Base-by-base conservation (phyloP, 1,140 invertebrate species). In the Vanessa tameamea region DNA sequence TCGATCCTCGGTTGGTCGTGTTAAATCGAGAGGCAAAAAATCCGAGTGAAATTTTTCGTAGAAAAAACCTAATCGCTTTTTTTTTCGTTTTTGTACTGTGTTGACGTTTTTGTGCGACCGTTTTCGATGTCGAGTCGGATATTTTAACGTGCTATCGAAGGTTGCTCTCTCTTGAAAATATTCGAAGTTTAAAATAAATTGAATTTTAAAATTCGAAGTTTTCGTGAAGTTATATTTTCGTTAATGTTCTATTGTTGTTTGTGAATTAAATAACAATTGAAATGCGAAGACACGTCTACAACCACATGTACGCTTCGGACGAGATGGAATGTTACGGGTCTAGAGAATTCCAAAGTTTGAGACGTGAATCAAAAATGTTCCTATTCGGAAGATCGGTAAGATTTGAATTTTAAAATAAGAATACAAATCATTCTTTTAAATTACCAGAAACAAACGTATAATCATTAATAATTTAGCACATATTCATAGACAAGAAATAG, bases 341-440 rank as follows among this genome's bases (percentile, higher is more conserved):
- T 6, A 78, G 78, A 47, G 82, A 78, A 16, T 89, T 87, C 61
- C 81, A 80, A 20, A 86, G 65, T 57, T 48, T 89, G 15, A 78
- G 89, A 43, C 82, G 86, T 1, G 83, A 88, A 70, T 86, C 82
- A 0, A 91, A 89, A 81, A 83, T 89, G 81, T 63, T 87, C 2
- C 64, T 91, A 57, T 82, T 90, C 55, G 75, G 80, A 23, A 82
- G 78, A 78, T 74, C 83, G 77, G 87, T 90, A 26, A 53, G 51
- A 20, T 53, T 43, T 11, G 37, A 43, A 43, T 43, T 43, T 43
- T 43, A 43, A 43, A 43, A 43, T 43, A 43, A 43, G 37, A 43
- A 43, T 43, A 9, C 37, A 43, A 43, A 6, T 43, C 6, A 43
- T 43, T 43, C 8, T 0, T 43, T 43, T 43, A 9, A 43, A 43